phyloP scores from a whole-genome alignment of 2,888 invertebrate species.

The Aporophyla nigra region DNA sequence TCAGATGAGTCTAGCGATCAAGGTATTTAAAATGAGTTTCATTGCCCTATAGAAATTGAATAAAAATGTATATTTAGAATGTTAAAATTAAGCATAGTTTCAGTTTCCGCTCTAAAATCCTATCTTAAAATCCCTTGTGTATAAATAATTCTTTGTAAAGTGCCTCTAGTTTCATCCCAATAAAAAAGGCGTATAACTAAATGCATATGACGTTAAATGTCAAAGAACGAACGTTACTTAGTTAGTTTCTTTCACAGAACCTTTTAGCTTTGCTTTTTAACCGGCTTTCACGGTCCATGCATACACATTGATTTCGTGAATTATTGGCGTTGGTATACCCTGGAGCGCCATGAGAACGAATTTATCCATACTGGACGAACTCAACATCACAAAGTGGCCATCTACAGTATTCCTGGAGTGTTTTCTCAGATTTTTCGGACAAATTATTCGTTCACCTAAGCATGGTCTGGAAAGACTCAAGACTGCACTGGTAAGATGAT shows the following conservation, averaged over 20 bases:
- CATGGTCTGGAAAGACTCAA: no score
- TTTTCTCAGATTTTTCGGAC: no score
- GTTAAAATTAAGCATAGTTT: background rate
- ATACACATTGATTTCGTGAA: background rate
- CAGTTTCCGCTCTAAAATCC: background rate
- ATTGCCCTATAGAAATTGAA: no score
- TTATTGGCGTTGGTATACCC: background rate
- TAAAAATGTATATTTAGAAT: no score
- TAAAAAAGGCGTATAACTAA: background rate
- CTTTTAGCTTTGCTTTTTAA: background rate
- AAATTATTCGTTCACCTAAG: no score
- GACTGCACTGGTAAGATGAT: no score
- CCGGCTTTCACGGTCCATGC: background rate
- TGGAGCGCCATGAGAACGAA: no score
- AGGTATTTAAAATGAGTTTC: no score
- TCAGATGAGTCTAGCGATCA: no score
- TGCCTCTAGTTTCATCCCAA: background rate
- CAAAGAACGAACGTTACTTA: background rate
- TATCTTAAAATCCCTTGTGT: background rate
- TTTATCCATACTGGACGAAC: no score
- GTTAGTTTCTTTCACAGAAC: background rate
- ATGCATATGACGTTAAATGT: background rate
- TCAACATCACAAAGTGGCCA: no score
- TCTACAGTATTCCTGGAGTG: no score
- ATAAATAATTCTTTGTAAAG: background rate